Conservation (phyloP, 2,113 vertebrate genomes). For the Albula goreensis region DNA sequence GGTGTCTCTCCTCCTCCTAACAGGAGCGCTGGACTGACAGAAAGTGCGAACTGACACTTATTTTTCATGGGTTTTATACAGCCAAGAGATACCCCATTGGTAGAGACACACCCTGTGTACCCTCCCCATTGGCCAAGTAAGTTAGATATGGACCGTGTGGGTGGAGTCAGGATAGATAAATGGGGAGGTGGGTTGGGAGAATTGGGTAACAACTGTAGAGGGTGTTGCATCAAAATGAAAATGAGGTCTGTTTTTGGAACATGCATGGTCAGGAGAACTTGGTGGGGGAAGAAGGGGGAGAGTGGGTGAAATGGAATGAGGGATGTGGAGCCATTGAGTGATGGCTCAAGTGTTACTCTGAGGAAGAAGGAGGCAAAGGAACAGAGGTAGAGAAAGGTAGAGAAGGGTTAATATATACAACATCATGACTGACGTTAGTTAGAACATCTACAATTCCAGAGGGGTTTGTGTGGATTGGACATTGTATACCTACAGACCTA, state of each 20-base stretch:
- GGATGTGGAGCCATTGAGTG: conserved; percentile 31
- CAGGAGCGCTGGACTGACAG: conserved; percentile 65
- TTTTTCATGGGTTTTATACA: conserved; percentile 74
- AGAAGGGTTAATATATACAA: neutral
- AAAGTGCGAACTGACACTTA: conserved; percentile 72
- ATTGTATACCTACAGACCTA: neutral
- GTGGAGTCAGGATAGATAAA: conserved; percentile 48
- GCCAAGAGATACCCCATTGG: conserved; percentile 62
- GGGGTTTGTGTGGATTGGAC: neutral
- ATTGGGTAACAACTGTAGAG: conserved; percentile 66
- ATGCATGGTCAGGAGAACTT: conserved; percentile 44
- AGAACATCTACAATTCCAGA: neutral
- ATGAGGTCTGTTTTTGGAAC: conserved; percentile 58
- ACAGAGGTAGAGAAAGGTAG: neutral
- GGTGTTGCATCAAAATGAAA: conserved; percentile 53
- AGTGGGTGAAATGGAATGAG: conserved; percentile 25
- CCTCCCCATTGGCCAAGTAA: conserved; percentile 63
- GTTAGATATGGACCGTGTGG: conserved; percentile 50
- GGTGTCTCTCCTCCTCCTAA: conserved; percentile 55
- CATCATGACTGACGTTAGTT: neutral
- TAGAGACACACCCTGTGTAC: conserved; percentile 47
- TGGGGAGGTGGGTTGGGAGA: conserved; percentile 29
- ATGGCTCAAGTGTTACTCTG: conserved; percentile 46
- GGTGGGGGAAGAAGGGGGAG: conserved; percentile 28
- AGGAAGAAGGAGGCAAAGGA: conserved; percentile 6